phyloP scores from a whole-genome alignment of 2,797 vertebrate species.

The Acipenser ruthenus region DNA sequence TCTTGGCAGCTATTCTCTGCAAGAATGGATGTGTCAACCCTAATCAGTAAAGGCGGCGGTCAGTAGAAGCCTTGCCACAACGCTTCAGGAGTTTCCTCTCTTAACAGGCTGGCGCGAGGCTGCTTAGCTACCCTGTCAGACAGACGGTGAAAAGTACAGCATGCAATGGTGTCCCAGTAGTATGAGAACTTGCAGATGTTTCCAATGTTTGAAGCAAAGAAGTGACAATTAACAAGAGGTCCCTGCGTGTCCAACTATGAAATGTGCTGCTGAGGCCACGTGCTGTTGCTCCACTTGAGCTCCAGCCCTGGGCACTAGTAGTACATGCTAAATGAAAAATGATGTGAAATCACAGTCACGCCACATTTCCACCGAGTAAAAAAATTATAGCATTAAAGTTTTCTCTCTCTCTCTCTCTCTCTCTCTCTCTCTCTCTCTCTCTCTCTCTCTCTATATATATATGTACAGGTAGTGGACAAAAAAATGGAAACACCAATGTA shows the following conservation, averaged over 20 bases:
- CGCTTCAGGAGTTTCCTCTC: conserved; percentile 20
- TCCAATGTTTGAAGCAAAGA: conserved; percentile 15
- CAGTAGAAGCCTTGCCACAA: conserved; percentile 27
- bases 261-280: background rate
- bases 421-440: no score
- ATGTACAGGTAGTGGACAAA: no score
- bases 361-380: no score
- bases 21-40: conserved; percentile 40
- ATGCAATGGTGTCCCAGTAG: conserved; percentile 22
- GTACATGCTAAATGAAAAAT: background rate
- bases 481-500: no score
- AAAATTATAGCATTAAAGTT: no score
- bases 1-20: conserved; percentile 26
- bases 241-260: background rate
- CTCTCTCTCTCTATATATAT: no score
- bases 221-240: conserved; percentile 19
- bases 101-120: background rate
- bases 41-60: conserved; percentile 33
- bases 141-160: conserved; percentile 21
- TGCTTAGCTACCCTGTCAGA: conserved; percentile 22
- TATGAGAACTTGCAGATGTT: conserved; percentile 28
- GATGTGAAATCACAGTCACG: no score
- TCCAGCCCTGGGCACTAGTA: background rate
- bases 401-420: no score
- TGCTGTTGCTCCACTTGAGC: no score